Evolutionary conservation across 1,140 invertebrate genomes (phyloP).

Genomic region (Tetramorium parvispinum): DNA sequence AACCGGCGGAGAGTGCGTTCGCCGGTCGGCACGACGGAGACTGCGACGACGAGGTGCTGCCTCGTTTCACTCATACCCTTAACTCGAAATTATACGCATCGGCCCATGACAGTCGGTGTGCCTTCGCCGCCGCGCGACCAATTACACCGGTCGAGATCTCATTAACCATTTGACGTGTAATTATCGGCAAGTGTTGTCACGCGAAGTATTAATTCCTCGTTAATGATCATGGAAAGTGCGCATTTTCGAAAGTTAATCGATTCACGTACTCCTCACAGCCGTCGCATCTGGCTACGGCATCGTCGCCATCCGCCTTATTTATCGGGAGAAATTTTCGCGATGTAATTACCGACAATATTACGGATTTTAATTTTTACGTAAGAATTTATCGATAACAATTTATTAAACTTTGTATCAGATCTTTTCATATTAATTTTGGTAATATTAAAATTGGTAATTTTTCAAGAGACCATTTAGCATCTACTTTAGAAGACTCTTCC

Average conservation of each 20-base stretch:
- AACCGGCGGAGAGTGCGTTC: constrained; percentile 66
- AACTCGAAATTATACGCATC: constrained; percentile 55
- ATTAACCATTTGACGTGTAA: constrained; percentile 52
- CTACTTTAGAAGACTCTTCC: neutral
- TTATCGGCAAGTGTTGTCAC: constrained; percentile 43
- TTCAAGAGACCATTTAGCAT: neutral
- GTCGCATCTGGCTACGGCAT: neutral
- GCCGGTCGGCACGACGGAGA: constrained; percentile 31
- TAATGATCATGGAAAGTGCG: constrained; percentile 30
- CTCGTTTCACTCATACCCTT: constrained; percentile 38
- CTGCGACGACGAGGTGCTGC: neutral
- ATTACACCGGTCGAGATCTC: constrained; percentile 16
- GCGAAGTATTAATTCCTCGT: constrained; percentile 37
- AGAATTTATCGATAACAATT: neutral
- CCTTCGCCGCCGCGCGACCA: neutral
- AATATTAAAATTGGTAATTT: neutral
- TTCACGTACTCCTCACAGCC: neutral
- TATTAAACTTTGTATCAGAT: neutral
- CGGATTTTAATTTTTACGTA: neutral
- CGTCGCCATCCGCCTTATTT: neutral
- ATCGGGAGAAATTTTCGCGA: neutral
- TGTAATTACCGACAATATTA: neutral
- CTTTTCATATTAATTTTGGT: neutral
- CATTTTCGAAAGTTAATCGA: constrained; percentile 36
- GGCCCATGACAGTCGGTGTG: neutral